phyloP scores from a whole-genome alignment of 2,113 vertebrate genomes.

The Poecilia latipinna region DNA sequence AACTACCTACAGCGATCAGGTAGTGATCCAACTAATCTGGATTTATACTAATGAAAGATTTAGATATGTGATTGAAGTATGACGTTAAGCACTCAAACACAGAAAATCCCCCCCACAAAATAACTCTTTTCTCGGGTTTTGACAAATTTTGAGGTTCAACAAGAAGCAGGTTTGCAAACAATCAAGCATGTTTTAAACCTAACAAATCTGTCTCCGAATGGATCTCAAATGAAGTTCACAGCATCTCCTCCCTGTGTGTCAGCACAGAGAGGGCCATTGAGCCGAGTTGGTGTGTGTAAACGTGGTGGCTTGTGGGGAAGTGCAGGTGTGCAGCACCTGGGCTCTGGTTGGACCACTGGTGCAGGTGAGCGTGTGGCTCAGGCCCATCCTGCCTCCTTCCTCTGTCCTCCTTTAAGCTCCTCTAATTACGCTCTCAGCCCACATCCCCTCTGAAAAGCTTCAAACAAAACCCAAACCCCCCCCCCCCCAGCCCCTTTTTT shows the following conservation, averaged over 20 bases:
- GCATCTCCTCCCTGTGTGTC: conserved; percentile 39
- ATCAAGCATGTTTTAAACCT: not conserved
- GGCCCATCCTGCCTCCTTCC: conserved; percentile 10
- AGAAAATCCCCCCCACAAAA: too few relatives aligned
- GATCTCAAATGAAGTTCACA: conserved; percentile 44
- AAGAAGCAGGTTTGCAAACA: not conserved
- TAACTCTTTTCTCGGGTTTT: not conserved
- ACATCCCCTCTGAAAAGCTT: conserved; percentile 58
- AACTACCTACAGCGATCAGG: too few relatives aligned
- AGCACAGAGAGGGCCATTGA: conserved; percentile 60
- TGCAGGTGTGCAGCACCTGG: conserved; percentile 77
- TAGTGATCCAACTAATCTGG: too few relatives aligned
- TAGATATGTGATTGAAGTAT: too few relatives aligned
- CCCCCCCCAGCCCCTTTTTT: too few relatives aligned
- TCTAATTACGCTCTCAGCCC: conserved; percentile 57
- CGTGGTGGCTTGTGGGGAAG: conserved; percentile 48
- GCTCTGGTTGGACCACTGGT: conserved; percentile 40
- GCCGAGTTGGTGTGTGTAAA: conserved; percentile 51
- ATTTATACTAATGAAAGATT: too few relatives aligned
- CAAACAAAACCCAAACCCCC: conserved; percentile 33
- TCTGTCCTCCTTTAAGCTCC: conserved; percentile 32
- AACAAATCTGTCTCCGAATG: conserved; percentile 24
- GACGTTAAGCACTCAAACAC: too few relatives aligned
- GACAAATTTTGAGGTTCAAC: not conserved
- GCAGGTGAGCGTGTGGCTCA: conserved; percentile 49